Base-by-base conservation (phyloP, 2,113 vertebrate genomes). In the Alces alces region DNA sequence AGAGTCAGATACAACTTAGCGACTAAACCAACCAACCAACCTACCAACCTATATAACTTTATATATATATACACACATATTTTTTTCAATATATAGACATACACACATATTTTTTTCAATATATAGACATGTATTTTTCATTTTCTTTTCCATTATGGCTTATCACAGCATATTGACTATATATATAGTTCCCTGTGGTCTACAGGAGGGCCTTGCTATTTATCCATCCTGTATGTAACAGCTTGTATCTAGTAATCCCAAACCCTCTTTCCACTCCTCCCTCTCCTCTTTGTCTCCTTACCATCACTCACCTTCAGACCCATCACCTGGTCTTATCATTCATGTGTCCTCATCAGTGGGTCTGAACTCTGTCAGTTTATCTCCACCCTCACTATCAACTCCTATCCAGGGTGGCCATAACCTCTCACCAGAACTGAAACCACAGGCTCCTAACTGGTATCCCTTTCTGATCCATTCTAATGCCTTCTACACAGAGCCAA, bases 1-100 rank as follows among this genome's bases (percentile, higher is more conserved):
- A 21, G 19, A 70, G 64, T 36, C 0, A 0, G 64, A 70, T 19
- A 36, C 9, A 0, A 36, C n/a, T 70, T 6, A 36, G n/a, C 9
- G 0, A 36, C n/a, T 70, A 36, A 70, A 70, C n/a, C n/a, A 36
- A 21, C 64, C 64, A 70, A 70, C n/a, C n/a, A 36, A 21, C 64
- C 64, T 23, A 12, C 17, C n/a, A 54, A 54, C 21, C 50, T 52
- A 16, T 16, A 52, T 16, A 52, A 16, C 14, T 52, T 52, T 52
- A 52, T 52, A 15, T 15, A 52, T 52, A 50, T 13, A 50, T 13
- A 50, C 12, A 50, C 3, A 47, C 7, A 16, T 55, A 57, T 76
- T n/a, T n/a, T n/a, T n/a, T n/a, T n/a, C n/a, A n/a, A 47, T 47
- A 47, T 27, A 1, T 13, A 25, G 25, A 27, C 27, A 23, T 43